Conservation (phyloP, 2,888 invertebrate genomes). For the Drosophila phalerata region DNA sequence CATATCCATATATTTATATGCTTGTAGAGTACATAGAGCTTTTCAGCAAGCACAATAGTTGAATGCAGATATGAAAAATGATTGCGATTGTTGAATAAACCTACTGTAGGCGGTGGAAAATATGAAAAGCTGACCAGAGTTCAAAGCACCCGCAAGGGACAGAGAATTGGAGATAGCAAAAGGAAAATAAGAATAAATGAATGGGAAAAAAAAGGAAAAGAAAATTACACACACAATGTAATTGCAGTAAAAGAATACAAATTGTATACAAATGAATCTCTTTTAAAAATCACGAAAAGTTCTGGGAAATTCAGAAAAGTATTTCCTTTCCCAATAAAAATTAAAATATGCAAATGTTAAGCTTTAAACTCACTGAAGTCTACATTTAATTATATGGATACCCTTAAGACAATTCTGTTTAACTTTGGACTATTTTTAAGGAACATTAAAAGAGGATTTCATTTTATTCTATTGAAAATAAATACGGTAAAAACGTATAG, state of each 20-base stretch:
- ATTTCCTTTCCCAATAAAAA: constrained; percentile 4
- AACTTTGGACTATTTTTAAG: neutral
- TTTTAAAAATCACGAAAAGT: constrained; percentile 17
- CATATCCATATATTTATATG: constrained; percentile 1
- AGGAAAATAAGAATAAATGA: constrained; percentile 2
- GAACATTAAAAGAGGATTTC: too few species aligned
- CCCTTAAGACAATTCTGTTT: constrained; percentile 2
- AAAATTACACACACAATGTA: constrained; percentile 43
- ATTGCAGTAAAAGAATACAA: constrained; percentile 31
- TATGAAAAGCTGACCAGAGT: constrained; percentile 10
- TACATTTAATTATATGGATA: neutral
- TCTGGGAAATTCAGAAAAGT: neutral
- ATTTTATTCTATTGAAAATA: neutral
- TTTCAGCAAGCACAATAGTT: constrained; percentile 28
- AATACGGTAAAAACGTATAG: neutral
- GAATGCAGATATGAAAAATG: constrained; percentile 25
- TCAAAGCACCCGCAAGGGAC: constrained; percentile 19
- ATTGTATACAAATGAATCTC: constrained; percentile 19
- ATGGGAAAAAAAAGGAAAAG: constrained; percentile 2
- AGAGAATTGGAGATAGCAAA: constrained; percentile 10
- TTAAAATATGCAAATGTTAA: constrained; percentile 27
- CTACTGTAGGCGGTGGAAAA: constrained; percentile 18
- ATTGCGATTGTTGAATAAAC: constrained; percentile 31
- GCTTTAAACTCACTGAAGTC: neutral
- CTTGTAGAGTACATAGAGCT: neutral